Percentiles rank a stretch among this genome's conserved stretches.
Conservation (phyloP, 2,797 vertebrate species). For the Fringilla coelebs region DNA sequence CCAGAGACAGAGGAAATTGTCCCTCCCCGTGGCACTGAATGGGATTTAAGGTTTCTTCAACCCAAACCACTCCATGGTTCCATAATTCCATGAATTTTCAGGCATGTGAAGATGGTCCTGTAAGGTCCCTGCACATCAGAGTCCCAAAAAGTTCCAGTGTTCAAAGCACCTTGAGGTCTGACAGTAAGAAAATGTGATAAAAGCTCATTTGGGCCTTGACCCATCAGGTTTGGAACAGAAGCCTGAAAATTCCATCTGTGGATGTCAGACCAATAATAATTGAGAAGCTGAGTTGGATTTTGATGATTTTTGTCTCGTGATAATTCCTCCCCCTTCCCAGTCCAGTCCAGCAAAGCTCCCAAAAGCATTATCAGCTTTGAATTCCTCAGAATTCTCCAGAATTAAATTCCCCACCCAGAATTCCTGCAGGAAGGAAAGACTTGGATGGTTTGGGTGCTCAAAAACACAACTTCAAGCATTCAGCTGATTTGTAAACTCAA, state of each 20-base stretch:
- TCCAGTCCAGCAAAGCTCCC: not conserved
- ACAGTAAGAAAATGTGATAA: not conserved
- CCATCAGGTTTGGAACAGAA: not conserved
- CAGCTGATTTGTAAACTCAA: not conserved
- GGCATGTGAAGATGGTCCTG: not conserved
- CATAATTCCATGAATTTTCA: not conserved
- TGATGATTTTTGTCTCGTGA: too few species aligned
- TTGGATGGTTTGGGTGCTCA: not conserved
- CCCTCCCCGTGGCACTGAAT: not conserved
- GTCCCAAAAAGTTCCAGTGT: not conserved
- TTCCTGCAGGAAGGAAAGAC: not conserved
- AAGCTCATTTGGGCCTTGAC: not conserved
- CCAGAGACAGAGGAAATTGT: not conserved
- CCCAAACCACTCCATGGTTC: not conserved
- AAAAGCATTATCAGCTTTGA: not conserved
- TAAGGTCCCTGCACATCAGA: not conserved
- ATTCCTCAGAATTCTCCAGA: too few species aligned
- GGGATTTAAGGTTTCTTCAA: not conserved
- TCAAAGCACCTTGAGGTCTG: not conserved
- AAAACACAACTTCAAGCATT: not conserved
- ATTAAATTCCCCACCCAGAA: not conserved
- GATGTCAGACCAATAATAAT: not conserved
- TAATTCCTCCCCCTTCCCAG: not conserved
- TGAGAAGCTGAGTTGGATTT: not conserved
- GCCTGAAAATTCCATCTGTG: not conserved